phyloP scores from a whole-genome alignment of 2,113 vertebrate genomes.

The Alligator mississippiensis region DNA sequence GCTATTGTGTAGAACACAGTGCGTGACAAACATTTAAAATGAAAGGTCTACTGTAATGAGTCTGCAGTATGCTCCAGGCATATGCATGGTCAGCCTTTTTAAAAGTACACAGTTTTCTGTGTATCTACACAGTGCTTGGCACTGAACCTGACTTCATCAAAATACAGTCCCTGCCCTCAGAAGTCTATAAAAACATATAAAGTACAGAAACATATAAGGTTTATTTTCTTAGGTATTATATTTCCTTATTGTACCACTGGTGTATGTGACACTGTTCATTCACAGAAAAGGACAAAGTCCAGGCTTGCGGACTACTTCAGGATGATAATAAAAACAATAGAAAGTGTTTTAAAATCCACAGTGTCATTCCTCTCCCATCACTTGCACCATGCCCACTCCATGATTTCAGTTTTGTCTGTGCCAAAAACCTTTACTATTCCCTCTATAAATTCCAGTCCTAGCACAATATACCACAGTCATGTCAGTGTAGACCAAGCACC shows the following conservation, averaged over 20 bases:
- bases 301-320: background rate
- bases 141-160: background rate
- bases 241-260: background rate
- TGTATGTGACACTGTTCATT: background rate
- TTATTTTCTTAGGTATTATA: background rate
- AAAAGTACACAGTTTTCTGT: background rate
- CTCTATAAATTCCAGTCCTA: background rate
- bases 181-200: background rate
- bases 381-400: background rate
- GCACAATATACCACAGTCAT: background rate
- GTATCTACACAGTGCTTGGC: background rate
- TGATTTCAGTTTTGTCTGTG: background rate
- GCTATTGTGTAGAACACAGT: background rate
- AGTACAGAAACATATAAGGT: background rate
- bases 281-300: background rate
- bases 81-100: fast-evolving
- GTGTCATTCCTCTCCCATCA: background rate
- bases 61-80: background rate
- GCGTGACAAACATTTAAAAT: background rate
- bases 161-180: background rate
- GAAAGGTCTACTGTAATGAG: background rate
- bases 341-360: background rate
- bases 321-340: background rate
- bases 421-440: background rate
- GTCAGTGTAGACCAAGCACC: background rate